phyloP scores from a whole-genome alignment of 2,888 invertebrate species.

The Watsonalla cultraria region DNA sequence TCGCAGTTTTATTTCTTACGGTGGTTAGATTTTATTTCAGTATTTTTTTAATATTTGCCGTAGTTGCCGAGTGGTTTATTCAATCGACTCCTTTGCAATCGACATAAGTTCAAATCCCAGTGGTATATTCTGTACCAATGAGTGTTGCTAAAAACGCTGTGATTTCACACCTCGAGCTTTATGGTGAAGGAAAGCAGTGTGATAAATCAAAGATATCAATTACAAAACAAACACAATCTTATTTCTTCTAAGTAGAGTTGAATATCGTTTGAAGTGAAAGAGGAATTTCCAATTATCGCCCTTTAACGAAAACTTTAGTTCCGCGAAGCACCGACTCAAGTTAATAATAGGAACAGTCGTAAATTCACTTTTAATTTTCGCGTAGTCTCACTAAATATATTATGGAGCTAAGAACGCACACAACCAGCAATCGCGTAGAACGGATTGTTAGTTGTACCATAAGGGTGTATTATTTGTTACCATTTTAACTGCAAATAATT shows the following conservation, averaged over 20 bases:
- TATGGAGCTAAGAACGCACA: neutral
- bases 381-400: neutral
- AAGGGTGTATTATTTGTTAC: neutral
- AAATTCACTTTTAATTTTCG: slow-evolving; percentile 1
- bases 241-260: neutral
- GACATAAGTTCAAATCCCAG: too few species aligned
- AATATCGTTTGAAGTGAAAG: neutral
- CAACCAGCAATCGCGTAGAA: neutral
- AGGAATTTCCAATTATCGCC: neutral
- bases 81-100: too few species aligned
- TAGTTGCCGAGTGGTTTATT: too few species aligned
- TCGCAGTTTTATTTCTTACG: too few species aligned
- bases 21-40: too few species aligned
- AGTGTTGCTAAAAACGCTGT: too few species aligned
- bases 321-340: neutral
- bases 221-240: neutral
- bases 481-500: too few species aligned
- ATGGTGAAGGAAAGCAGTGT: too few species aligned
- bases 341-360: neutral
- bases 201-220: neutral
- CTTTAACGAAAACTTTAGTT: neutral
- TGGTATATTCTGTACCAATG: too few species aligned
- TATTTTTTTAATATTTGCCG: too few species aligned
- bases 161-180: too few species aligned
- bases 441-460: neutral